A percentile compares a stretch with the other conserved stretches of the same genome.
Conservation (phyloP, 2,113 vertebrate species). For the Microcebus murinus region DNA sequence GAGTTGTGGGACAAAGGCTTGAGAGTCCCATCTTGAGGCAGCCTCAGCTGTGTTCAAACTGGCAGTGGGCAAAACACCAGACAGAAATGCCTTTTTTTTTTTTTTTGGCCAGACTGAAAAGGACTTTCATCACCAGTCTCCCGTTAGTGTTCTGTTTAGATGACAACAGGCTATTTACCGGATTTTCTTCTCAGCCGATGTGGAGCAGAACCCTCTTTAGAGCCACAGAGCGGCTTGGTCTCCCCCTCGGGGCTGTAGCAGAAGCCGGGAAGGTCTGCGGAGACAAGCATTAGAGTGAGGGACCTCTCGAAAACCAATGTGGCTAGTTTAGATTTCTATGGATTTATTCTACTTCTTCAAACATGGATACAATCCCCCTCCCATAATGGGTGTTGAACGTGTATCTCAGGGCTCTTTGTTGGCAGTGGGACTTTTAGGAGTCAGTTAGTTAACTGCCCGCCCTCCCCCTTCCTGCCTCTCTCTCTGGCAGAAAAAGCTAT, state of each 20-base stretch:
- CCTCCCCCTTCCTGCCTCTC: fast-evolving
- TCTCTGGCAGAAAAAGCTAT: background rate
- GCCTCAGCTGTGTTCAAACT: background rate
- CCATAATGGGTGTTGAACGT: fast-evolving
- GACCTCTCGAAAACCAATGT: fast-evolving
- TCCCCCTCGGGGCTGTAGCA: slow-evolving; percentile 91
- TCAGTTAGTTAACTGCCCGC: background rate
- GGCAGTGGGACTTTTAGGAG: background rate
- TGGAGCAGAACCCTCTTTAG: slow-evolving; percentile 89
- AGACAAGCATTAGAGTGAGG: background rate
- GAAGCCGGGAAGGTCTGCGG: slow-evolving; percentile 95
- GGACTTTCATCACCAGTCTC: background rate
- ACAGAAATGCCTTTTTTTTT: background rate
- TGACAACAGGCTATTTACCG: slow-evolving; percentile 83
- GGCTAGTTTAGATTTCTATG: fast-evolving
- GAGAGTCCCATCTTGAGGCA: too few relatives aligned
- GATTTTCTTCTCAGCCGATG: slow-evolving; percentile 94
- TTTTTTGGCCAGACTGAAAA: background rate
- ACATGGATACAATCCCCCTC: background rate
- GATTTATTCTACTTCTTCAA: background rate
- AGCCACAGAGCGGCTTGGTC: slow-evolving; percentile 83
- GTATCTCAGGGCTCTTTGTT: background rate
- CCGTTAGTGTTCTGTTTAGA: background rate
- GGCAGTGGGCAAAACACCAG: background rate
- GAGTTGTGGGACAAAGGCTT: background rate